Conservation (phyloP, 2,113 vertebrate species). For the Aegithalos caudatus region DNA sequence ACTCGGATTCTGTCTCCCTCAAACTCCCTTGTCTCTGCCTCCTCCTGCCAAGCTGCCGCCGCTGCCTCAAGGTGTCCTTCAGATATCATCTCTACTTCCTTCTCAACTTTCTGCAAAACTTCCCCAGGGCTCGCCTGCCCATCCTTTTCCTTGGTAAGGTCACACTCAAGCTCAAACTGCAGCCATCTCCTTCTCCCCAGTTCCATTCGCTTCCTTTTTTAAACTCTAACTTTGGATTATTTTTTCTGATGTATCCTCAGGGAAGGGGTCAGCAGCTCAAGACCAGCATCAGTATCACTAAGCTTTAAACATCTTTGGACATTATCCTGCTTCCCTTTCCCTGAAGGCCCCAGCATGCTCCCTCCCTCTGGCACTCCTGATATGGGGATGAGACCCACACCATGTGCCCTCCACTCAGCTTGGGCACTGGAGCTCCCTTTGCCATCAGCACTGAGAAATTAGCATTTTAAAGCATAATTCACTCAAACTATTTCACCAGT, state of each 20-base stretch:
- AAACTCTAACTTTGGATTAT: background rate
- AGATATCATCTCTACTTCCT: background rate
- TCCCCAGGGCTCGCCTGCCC: background rate
- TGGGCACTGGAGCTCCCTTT: background rate
- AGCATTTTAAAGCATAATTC: background rate
- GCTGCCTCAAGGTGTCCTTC: background rate
- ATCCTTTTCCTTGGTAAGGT: background rate
- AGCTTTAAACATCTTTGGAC: background rate
- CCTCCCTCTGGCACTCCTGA: background rate
- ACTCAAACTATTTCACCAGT: background rate
- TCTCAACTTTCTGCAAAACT: background rate
- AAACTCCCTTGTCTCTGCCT: background rate
- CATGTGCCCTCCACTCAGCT: rapidly evolving
- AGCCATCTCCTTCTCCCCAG: background rate
- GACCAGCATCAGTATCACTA: background rate
- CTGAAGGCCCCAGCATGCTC: background rate
- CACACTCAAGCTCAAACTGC: background rate
- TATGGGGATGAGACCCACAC: background rate
- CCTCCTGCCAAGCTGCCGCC: background rate
- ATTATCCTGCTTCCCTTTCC: background rate
- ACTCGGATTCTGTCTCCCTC: background rate
- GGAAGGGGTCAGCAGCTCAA: background rate
- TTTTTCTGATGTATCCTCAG: background rate
- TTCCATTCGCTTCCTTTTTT: background rate
- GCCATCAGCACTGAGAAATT: background rate